Conservation (phyloP, 2,797 vertebrate species). For the Lutjanus campechanus region DNA sequence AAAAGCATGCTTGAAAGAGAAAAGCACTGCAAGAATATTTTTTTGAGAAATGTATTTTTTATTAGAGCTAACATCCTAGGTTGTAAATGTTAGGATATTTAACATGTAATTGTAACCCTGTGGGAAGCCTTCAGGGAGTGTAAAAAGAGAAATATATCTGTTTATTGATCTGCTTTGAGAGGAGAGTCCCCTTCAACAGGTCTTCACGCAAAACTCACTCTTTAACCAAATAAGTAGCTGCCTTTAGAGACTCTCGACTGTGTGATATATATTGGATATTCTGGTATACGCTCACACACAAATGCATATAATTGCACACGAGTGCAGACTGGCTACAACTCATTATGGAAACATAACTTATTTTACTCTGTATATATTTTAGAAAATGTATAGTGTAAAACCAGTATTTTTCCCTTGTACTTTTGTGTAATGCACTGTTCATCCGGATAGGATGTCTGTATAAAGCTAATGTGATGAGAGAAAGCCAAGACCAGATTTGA, state of each 20-base stretch:
- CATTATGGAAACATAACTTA: constrained; percentile 97
- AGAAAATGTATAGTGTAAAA: constrained; percentile 98
- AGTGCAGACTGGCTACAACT: constrained; percentile 92
- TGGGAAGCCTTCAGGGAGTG: constrained; percentile 90
- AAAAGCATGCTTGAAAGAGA: constrained; percentile 93
- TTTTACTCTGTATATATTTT: constrained; percentile 99
- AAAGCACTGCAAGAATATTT: constrained; percentile 98
- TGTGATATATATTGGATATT: constrained; percentile 83
- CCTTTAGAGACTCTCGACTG: constrained; percentile 95
- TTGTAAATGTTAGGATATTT: constrained; percentile 99
- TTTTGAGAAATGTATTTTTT: constrained; percentile 99
- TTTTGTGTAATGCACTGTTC: constrained; percentile 98
- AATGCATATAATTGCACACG: constrained; percentile 85
- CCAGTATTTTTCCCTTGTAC: constrained; percentile 96
- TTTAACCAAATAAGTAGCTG: constrained; percentile 99
- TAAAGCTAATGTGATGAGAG: constrained; percentile 87
- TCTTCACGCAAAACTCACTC: constrained; percentile 92
- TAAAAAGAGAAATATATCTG: constrained; percentile 97
- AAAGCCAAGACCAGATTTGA: constrained; percentile 71
- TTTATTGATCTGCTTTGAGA: constrained; percentile 88
- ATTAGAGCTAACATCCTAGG: constrained; percentile 98
- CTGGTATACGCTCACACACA: constrained; percentile 76
- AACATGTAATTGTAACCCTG: constrained; percentile 94
- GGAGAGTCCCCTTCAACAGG: constrained; percentile 90
- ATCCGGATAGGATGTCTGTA: constrained; percentile 88